Evolutionary conservation across 1,140 invertebrate genomes (phyloP), one percentile per base, ranked within the genome.

Genomic region (Diorhabda sublineata): DNA sequence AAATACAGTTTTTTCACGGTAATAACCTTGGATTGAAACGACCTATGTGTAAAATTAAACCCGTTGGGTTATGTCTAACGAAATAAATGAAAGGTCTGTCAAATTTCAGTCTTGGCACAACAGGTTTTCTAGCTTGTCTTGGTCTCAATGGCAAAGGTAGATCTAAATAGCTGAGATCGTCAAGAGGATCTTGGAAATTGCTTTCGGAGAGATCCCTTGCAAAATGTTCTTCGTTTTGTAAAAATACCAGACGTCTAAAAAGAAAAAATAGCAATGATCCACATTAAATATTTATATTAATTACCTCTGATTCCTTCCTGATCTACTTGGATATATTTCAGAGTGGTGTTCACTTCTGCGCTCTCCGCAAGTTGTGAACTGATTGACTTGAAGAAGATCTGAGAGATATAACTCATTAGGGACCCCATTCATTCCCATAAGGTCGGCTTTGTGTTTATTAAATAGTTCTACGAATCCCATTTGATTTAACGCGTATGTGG

Each of bases 1-100:
- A 52, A 52, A 52, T 26, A 52, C 47, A 6, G n/a, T n/a, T 3
- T 3, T 52, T n/a, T 75, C 66, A 91, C 70, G 90, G 90, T 78
- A 92, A 78, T 76, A 92, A 84, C 81, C 91, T 85, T 8, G 92
- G 92, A 81, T 93, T 93, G 81, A 93, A 94, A 76, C 92, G 84
- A 59, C 92, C 92, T 84, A 93, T 92, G 76, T 92, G 91, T 52
- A 95, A 82, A 74, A 95, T 92, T 82, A 94, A 87, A 69, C 92
- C 92, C 5, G 92, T 91, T 3, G 92, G 93, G 81, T 94, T 94
- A 78, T 95, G 93, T 76, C 92, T 85, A 8, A 94, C 90, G 71
- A 93, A 91, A 78, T 92, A 95, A 3, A 95, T 82, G 83, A 95
- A 95, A 2, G 93, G 92, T 76, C 92, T 85, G 71, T 95, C 92